Evolutionary conservation across 2,113 vertebrate species (phyloP).

Genomic region (Marmota monax): DNA sequence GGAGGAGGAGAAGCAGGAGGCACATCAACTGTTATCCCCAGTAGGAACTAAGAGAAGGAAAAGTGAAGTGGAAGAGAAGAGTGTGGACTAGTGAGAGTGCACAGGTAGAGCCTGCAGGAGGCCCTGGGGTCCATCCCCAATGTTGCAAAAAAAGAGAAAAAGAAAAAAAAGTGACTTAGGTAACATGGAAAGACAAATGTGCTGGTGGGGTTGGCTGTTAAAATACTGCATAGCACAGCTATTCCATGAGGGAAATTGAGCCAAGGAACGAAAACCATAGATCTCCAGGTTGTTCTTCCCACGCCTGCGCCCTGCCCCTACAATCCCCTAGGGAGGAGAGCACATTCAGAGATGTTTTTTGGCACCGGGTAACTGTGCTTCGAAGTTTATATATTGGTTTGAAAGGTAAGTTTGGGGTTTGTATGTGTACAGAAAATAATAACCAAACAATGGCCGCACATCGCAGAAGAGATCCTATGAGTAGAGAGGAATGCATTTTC

Average conservation of each 20-base stretch:
- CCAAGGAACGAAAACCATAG: background rate
- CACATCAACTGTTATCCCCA: background rate
- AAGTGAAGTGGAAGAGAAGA: background rate
- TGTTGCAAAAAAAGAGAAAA: background rate
- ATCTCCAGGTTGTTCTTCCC: background rate
- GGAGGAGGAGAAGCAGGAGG: no score
- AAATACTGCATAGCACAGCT: background rate
- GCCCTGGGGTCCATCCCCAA: background rate
- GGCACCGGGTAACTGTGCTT: background rate
- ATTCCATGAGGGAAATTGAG: background rate
- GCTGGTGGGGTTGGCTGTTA: background rate
- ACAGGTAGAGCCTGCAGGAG: background rate
- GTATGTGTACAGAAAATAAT: background rate
- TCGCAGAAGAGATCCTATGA: background rate
- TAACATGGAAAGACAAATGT: background rate
- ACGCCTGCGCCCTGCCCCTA: background rate
- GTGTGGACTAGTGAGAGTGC: background rate
- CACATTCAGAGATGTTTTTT: background rate
- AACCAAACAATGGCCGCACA: background rate
- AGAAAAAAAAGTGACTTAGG: background rate
- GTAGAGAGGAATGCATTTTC: background rate
- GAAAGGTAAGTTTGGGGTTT: background rate
- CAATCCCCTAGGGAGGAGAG: background rate
- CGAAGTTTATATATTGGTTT: background rate
- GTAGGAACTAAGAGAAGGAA: background rate